Percentiles rank a stretch among this genome's conserved stretches.
These are phyloP conservation scores for Rhagoletis pomonella DNA, from an alignment of 1,140 invertebrate species.

Conservation along the genomic window DNA sequence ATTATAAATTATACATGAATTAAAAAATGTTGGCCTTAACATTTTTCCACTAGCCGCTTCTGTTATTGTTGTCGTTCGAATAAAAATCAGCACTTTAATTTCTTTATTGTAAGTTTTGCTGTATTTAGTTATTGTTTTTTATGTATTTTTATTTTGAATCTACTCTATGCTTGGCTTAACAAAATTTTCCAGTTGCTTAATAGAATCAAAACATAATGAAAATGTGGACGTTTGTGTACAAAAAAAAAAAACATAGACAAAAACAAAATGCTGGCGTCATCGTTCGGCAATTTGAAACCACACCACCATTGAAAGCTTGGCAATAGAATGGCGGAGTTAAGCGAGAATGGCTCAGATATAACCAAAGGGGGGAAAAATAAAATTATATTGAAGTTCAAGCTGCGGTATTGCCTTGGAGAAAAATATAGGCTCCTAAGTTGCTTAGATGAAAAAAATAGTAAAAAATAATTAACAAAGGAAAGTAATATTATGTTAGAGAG, in stretches of 20 bases:
- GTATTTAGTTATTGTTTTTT: neutral
- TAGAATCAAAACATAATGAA: slow-evolving; percentile 5
- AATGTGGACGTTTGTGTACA: neutral
- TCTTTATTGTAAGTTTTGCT: neutral
- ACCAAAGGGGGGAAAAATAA: neutral
- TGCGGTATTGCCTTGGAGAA: too few species aligned
- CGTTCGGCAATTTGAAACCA: neutral
- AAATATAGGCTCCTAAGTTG: too few species aligned
- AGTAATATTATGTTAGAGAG: too few species aligned
- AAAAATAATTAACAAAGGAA: too few species aligned
- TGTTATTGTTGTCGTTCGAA: neutral
- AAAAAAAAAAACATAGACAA: neutral
- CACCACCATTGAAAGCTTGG: neutral
- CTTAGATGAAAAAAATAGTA: too few species aligned
- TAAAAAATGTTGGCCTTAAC: slow-evolving; percentile 22
- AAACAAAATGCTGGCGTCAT: slow-evolving; percentile 8
- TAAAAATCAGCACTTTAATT: neutral
- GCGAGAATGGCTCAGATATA: neutral
- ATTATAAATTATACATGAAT: neutral
- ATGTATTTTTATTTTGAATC: neutral
- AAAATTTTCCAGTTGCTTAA: neutral
- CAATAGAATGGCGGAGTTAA: neutral
- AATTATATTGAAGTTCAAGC: neutral
- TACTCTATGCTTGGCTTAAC: slow-evolving; percentile 16
- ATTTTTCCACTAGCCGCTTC: neutral